phyloP scores from a whole-genome alignment of 2,888 invertebrate genomes.

The Nemotelus nigrinus region DNA sequence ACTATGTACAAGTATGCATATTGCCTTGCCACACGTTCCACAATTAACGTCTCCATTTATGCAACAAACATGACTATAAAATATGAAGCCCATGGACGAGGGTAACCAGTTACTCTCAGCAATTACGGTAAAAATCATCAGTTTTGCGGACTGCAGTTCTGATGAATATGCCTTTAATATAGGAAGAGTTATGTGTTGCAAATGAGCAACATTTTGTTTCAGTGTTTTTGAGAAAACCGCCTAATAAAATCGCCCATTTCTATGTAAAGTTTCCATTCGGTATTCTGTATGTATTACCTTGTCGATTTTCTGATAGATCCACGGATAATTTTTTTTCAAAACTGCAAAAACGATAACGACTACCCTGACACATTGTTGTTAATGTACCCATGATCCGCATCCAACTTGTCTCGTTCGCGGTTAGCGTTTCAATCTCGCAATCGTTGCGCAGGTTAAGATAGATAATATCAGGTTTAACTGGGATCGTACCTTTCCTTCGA shows the following conservation, averaged over 20 bases:
- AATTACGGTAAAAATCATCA: too few relatives aligned
- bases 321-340: too few relatives aligned
- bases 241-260: too few relatives aligned
- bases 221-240: too few relatives aligned
- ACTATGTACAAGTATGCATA: background rate
- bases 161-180: too few relatives aligned
- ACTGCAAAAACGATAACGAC: too few relatives aligned
- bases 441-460: conserved; percentile 10
- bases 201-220: too few relatives aligned
- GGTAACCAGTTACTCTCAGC: background rate
- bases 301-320: too few relatives aligned
- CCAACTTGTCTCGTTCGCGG: conserved; percentile 21
- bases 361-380: background rate
- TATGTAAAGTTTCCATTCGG: too few relatives aligned
- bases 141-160: too few relatives aligned
- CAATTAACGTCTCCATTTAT: conserved; percentile 43
- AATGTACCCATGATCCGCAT: conserved; percentile 23
- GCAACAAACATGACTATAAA: conserved; percentile 28
- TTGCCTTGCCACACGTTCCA: conserved; percentile 26
- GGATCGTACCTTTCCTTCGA: conserved; percentile 37
- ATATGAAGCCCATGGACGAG: background rate
- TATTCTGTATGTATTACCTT: too few relatives aligned
- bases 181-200: too few relatives aligned
- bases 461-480: conserved; percentile 33
- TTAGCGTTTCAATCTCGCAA: conserved; percentile 26